Conservation (phyloP, 1,140 invertebrate species). For the Cherax quadricarinatus region DNA sequence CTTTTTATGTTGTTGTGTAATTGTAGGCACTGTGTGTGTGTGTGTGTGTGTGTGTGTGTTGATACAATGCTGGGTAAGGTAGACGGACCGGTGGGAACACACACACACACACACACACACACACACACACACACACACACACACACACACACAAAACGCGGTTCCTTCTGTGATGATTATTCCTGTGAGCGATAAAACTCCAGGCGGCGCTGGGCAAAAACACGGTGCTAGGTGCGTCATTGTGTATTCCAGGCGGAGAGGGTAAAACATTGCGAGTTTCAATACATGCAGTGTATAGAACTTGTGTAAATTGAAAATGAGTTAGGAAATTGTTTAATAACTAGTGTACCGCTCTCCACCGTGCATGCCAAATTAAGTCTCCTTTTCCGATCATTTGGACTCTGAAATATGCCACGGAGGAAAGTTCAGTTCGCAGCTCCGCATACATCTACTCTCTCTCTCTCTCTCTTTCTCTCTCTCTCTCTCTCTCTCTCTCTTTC, state of each 20-base stretch:
- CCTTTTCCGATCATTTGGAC: slow-evolving; percentile 34
- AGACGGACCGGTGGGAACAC: neutral
- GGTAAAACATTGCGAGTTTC: slow-evolving; percentile 48
- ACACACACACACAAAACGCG: neutral
- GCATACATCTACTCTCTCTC: slow-evolving; percentile 4
- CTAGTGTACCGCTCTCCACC: slow-evolving; percentile 26
- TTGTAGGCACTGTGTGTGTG: too few relatives aligned
- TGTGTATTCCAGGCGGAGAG: slow-evolving; percentile 44
- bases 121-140: too few relatives aligned
- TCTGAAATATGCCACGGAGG: slow-evolving; percentile 20
- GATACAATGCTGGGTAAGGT: too few relatives aligned
- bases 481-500: slow-evolving; percentile 49
- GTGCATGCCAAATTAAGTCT: slow-evolving; percentile 49
- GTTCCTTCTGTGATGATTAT: neutral
- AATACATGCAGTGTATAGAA: slow-evolving; percentile 41
- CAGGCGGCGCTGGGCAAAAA: neutral
- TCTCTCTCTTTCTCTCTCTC: slow-evolving; percentile 55
- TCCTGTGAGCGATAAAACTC: neutral
- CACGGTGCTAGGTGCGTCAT: slow-evolving; percentile 13
- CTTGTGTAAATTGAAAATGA: slow-evolving; percentile 61
- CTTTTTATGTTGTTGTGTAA: too few relatives aligned
- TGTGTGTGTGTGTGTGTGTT: too few relatives aligned
- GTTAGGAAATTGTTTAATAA: slow-evolving; percentile 65
- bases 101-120: too few relatives aligned
- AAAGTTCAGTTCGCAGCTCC: neutral